Evolutionary conservation across 92 coral and sea anemone genomes (phyloP).

Genomic region (Virgularia gustaviana): DNA sequence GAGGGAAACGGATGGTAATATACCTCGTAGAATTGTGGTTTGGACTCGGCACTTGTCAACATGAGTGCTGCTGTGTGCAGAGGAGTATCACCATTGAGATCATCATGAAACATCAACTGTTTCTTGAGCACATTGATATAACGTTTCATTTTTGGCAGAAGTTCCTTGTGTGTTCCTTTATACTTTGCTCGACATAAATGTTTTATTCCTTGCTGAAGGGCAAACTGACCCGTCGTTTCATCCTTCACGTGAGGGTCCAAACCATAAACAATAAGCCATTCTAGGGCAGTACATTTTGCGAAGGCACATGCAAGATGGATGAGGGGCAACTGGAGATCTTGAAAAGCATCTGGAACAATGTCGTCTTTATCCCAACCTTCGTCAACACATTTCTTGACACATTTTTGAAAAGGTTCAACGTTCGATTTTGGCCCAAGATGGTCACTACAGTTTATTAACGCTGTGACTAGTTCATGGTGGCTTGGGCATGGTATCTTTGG

Average conservation of each 20-base stretch:
- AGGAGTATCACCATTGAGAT: conserved; percentile 84
- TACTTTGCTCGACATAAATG: conserved; percentile 75
- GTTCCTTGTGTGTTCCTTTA: conserved; percentile 87
- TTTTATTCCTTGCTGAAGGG: conserved; percentile 76
- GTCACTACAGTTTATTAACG: conserved; percentile 92
- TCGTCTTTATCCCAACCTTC: conserved; percentile 93
- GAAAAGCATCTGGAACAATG: conserved; percentile 80
- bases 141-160: conserved; percentile 79
- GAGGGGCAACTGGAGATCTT: conserved; percentile 81
- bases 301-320: conserved; percentile 97
- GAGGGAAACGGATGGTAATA: background rate
- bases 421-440: conserved; percentile 90
- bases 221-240: conserved; percentile 86
- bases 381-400: conserved; percentile 75
- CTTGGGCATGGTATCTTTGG: conserved; percentile 84
- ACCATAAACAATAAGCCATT: conserved; percentile 96
- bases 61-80: conserved; percentile 89
- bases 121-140: conserved; percentile 76
- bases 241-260: conserved; percentile 72
- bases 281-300: conserved; percentile 87
- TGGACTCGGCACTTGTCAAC: conserved; percentile 85
- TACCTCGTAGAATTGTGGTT: conserved; percentile 81
- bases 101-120: conserved; percentile 79
- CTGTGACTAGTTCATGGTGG: conserved; percentile 86
- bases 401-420: conserved; percentile 78